Base-by-base conservation (phyloP, 2,113 vertebrate genomes). In the Microcebus lehilahytsara region DNA sequence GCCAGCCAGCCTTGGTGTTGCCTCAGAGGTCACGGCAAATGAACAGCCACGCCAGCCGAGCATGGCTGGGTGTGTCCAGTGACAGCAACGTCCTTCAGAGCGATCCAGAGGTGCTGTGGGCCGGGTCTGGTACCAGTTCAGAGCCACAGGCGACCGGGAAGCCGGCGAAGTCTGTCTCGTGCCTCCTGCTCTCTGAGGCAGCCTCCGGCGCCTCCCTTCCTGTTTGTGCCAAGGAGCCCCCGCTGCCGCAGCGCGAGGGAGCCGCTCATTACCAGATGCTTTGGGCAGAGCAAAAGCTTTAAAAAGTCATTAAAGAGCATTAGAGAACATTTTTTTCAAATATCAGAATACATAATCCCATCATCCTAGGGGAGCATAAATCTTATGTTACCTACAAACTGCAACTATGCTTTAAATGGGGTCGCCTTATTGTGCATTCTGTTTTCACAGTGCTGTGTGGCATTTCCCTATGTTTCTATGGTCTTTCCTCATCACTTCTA, bases 251-350 rank as follows among this genome's bases (percentile, higher is more conserved):
- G 14, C 22, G 3, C 6, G 19, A 75, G 20, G 14, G 30, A 74
- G 22, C 20, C 27, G 14, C 25, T 6, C 23, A 5, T 32, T 51
- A 46, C 7, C 53, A 71, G 40, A 14, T 46, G 40, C 58, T 64
- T 69, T 67, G 86, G 71, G 42, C 34, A 62, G 51, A 89, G 56
- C 42, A 23, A 42, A 79, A 56, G n/a, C 92, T 86, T 86, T 84
- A 67, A 64, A 91, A 86, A 60, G 27, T 87, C 49, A 53, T 32
- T 37, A 37, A 80, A 86, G 32, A 37, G 14, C 19, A 3, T 30
- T n/a, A 32, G 19, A 93, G 30, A 85, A 77, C 42, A n/a, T 20
- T 77, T 60, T 60, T 62, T 88, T 27, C 30, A 79, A 71, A 80
- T 67, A 71, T 12, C 32, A 40, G 53, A 46, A 72, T 34, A 17